Evolutionary conservation across 1,140 invertebrate species (phyloP), one percentile per base, ranked within the genome.

Genomic region (Drosophila ironensis): DNA sequence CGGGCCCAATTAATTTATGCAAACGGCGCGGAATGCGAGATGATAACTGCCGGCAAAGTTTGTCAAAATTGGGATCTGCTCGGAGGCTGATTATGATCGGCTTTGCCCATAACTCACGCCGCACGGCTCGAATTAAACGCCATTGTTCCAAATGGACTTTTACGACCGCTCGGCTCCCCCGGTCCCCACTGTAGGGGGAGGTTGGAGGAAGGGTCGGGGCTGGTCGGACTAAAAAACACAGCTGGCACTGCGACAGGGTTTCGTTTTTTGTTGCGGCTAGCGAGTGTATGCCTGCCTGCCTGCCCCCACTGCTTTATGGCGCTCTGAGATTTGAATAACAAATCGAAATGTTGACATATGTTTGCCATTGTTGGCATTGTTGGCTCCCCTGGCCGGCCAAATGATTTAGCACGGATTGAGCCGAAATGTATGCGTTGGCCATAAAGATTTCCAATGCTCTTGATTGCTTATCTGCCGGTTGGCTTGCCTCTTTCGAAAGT

Each of bases 301-400:
- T n/a, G n/a, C n/a, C n/a, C n/a, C n/a, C 16, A 12, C 33, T 60
- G 40, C 14, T 61, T 82, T 82, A 72, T 82, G 76, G 70, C 60
- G 52, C 51, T 61, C 54, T 42, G 41, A 33, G 47, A 84, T 84
- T 84, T 78, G 70, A 78, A 84, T 84, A 78, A 84, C 73, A 84
- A 84, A 84, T 74, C 73, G 57, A 84, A 78, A 78, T 78, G 78
- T 78, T 78, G 78, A 84, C 73, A 81, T 81, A 76, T 81, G 71
- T 61, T 82, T 68, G 77, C 64, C 73, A 72, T 84, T 84, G 57
- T 73, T 67, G 63, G 33, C 63, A 76, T 82, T 81, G 71, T 67
- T 54, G 53, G 35, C 42, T 66, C 37, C 40, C 54, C 67, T 27
- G 48, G 12, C 24, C 24, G 4, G 41, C 41, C n/a, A 11, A 28